Evolutionary conservation across 2,113 vertebrate genomes (phyloP).

Genomic region (Delphinapterus leucas): DNA sequence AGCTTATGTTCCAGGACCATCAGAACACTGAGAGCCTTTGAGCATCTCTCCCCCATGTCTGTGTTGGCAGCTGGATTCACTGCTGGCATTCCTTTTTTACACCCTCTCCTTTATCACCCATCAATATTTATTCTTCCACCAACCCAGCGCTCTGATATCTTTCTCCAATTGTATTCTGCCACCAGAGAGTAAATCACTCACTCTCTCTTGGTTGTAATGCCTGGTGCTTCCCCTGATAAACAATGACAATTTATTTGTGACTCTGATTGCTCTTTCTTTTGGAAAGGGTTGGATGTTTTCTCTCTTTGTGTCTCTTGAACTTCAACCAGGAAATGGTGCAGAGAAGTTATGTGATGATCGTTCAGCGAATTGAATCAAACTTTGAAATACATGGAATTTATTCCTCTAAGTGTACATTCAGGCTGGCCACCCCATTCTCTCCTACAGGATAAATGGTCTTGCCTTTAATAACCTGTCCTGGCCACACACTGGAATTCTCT

Average conservation of each 20-base stretch:
- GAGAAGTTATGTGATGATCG: rapidly evolving
- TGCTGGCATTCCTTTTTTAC: background rate
- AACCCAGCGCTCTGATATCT: background rate
- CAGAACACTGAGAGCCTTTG: rapidly evolving
- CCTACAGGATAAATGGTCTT: background rate
- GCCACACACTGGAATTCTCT: background rate
- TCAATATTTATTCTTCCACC: background rate
- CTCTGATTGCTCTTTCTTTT: background rate
- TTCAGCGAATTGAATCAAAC: background rate
- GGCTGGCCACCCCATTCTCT: background rate
- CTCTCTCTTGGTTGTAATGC: background rate
- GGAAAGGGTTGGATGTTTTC: background rate
- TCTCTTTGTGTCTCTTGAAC: background rate
- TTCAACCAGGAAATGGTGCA: background rate
- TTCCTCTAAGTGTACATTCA: background rate
- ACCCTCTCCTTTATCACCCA: rapidly evolving
- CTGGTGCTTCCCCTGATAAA: background rate
- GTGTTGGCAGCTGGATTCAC: background rate
- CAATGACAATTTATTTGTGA: too few relatives aligned
- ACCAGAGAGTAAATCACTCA: background rate
- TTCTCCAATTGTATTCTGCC: background rate
- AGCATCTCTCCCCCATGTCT: rapidly evolving
- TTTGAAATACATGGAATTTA: background rate
- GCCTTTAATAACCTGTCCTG: too few relatives aligned
- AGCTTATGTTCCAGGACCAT: background rate